phyloP scores from a whole-genome alignment of 2,113 vertebrate species.

The Nothocercus julius region DNA sequence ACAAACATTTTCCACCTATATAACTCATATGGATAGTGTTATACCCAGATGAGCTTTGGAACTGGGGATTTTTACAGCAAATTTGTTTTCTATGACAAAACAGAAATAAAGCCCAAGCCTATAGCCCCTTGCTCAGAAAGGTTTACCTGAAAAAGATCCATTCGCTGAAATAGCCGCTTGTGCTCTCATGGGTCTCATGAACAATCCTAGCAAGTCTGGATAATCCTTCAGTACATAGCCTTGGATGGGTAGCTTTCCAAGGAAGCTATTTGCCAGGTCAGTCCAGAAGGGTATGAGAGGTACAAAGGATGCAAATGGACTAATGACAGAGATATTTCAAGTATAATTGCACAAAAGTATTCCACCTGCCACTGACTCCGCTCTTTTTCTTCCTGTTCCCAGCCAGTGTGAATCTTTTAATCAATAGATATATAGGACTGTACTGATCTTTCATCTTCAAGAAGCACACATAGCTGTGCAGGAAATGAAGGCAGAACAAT shows the following conservation, averaged over 20 bases:
- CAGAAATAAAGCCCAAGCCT: not conserved
- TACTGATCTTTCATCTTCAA: not conserved
- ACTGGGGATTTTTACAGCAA: not conserved
- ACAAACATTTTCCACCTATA: not conserved
- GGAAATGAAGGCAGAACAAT: not conserved
- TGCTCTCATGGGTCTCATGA: not conserved
- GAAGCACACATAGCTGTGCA: slow-evolving; percentile 38
- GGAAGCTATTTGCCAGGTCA: not conserved
- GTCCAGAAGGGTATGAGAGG: not conserved
- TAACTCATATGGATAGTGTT: not conserved
- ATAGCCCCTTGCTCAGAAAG: not conserved
- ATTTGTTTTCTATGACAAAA: not conserved
- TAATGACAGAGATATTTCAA: slow-evolving; percentile 14
- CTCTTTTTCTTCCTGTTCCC: slow-evolving; percentile 28
- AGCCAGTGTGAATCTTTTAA: slow-evolving; percentile 1
- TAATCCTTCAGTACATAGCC: not conserved
- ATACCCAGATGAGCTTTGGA: not conserved
- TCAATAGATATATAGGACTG: slow-evolving; percentile 40
- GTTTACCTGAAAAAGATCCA: not conserved
- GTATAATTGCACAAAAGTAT: slow-evolving; percentile 12
- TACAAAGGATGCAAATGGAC: not conserved
- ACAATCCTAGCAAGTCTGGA: not conserved
- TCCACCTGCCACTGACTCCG: not conserved
- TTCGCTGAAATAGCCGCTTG: not conserved
- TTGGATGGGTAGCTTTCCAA: not conserved